phyloP scores from a whole-genome alignment of 2,888 invertebrate species.

The Phytoseiulus persimilis region DNA sequence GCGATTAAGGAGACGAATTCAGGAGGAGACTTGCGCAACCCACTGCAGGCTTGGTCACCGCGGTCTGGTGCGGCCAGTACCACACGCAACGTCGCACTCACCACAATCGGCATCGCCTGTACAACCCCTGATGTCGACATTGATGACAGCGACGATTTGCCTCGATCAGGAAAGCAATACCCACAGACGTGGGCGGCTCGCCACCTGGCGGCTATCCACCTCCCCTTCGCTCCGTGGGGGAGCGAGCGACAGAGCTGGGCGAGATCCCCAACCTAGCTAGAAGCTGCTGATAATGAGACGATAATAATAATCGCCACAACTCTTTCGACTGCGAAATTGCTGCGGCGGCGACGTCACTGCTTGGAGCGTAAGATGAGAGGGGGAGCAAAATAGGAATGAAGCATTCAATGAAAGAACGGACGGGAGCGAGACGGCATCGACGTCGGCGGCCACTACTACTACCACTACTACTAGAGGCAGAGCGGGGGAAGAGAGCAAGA shows the following conservation, averaged over 20 bases:
- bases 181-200: background rate
- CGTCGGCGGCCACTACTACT: background rate
- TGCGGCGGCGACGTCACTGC: background rate
- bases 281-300: background rate
- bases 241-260: background rate
- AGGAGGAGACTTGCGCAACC: too few relatives aligned
- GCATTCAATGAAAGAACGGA: background rate
- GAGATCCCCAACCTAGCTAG: background rate
- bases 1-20: too few relatives aligned
- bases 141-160: too few relatives aligned
- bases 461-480: background rate
- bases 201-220: background rate
- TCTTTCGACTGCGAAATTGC: background rate
- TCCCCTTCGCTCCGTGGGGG: background rate
- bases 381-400: background rate
- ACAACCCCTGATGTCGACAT: too few relatives aligned
- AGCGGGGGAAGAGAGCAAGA: background rate
- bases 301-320: background rate
- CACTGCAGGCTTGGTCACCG: too few relatives aligned
- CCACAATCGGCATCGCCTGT: too few relatives aligned
- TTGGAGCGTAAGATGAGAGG: background rate
- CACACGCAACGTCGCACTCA: too few relatives aligned
- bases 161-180: too few relatives aligned
- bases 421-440: background rate
- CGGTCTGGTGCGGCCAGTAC: too few relatives aligned